Evolutionary conservation across 2,797 vertebrate genomes (phyloP).

Genomic region (Pampus argenteus): DNA sequence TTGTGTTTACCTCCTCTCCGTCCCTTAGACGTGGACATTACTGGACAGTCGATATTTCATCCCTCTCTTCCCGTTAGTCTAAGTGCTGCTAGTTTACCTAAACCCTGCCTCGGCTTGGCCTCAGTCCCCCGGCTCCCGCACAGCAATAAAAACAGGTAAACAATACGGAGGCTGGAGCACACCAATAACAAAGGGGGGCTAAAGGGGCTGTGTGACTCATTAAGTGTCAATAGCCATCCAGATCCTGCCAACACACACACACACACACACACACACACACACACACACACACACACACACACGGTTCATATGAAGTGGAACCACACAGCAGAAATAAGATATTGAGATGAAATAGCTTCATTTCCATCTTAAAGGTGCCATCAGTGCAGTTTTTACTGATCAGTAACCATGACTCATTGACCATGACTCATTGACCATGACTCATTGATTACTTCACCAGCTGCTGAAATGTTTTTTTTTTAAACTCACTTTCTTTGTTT

Average conservation of each 20-base stretch:
- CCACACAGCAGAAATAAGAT: slow-evolving; percentile 11
- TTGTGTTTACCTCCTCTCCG: slow-evolving; percentile 12
- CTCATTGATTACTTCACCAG: not conserved
- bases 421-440: slow-evolving; percentile 4
- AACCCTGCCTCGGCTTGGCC: slow-evolving; percentile 21
- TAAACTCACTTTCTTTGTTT: not conserved
- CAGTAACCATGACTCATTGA: slow-evolving; percentile 2
- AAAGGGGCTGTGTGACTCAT: slow-evolving; percentile 42
- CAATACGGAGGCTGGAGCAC: slow-evolving; percentile 29
- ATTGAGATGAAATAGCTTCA: slow-evolving; percentile 25
- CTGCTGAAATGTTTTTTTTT: not conserved
- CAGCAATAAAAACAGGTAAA: slow-evolving; percentile 68
- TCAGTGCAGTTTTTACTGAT: not conserved
- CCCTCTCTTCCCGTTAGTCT: slow-evolving; percentile 25
- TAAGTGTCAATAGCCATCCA: slow-evolving; percentile 23
- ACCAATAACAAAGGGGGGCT: slow-evolving; percentile 40
- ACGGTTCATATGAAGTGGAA: slow-evolving; percentile 7
- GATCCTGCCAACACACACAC: not conserved
- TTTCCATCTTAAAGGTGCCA: slow-evolving; percentile 31
- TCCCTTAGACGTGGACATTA: slow-evolving; percentile 18
- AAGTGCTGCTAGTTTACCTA: slow-evolving; percentile 42
- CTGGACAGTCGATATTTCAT: slow-evolving; percentile 27
- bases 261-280: not conserved
- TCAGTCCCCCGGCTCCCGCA: slow-evolving; percentile 17
- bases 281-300: not conserved